phyloP scores from a whole-genome alignment of 2,113 vertebrate species.

The Perca schrenkii region DNA sequence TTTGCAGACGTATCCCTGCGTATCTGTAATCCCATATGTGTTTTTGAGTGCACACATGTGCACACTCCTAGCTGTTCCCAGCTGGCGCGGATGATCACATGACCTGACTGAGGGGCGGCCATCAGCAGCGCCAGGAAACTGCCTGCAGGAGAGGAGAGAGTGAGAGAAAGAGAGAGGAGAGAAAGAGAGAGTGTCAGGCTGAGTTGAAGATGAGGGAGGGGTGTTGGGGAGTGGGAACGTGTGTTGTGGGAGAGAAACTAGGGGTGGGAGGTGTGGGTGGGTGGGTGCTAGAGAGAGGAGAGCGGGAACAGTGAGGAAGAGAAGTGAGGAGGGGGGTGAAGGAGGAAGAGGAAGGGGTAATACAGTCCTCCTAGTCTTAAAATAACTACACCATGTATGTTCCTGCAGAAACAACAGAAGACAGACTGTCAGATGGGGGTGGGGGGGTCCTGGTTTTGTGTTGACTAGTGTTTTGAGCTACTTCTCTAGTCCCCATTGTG shows the following conservation, averaged over 20 bases:
- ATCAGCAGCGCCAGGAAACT: slow-evolving; percentile 81
- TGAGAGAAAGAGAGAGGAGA: slow-evolving; percentile 55
- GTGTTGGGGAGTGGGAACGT: slow-evolving; percentile 53
- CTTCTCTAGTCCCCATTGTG: slow-evolving; percentile 67
- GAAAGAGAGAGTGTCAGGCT: slow-evolving; percentile 59
- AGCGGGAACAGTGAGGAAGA: slow-evolving; percentile 53
- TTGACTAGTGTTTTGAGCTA: slow-evolving; percentile 65
- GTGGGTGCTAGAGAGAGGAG: slow-evolving; percentile 52
- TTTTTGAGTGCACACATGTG: slow-evolving; percentile 54
- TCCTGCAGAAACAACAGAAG: slow-evolving; percentile 75
- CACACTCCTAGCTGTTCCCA: slow-evolving; percentile 78
- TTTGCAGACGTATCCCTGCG: slow-evolving; percentile 23
- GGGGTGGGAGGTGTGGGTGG: slow-evolving; percentile 37
- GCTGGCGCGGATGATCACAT: slow-evolving; percentile 83
- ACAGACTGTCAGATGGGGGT: slow-evolving; percentile 50
- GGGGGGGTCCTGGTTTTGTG: slow-evolving; percentile 60
- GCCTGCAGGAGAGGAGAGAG: slow-evolving; percentile 77
- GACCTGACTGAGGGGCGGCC: slow-evolving; percentile 78
- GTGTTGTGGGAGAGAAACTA: slow-evolving; percentile 62
- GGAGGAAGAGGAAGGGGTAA: slow-evolving; percentile 72
- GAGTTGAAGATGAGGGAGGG: slow-evolving; percentile 69
- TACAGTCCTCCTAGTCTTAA: slow-evolving; percentile 78
- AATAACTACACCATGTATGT: slow-evolving; percentile 80
- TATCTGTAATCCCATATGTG: slow-evolving; percentile 23
- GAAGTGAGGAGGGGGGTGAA: slow-evolving; percentile 45